Percentiles rank a stretch among this genome's conserved stretches.
Evolutionary conservation across 2,888 invertebrate genomes (phyloP).

Genomic region (Orchesellides sinensis): DNA sequence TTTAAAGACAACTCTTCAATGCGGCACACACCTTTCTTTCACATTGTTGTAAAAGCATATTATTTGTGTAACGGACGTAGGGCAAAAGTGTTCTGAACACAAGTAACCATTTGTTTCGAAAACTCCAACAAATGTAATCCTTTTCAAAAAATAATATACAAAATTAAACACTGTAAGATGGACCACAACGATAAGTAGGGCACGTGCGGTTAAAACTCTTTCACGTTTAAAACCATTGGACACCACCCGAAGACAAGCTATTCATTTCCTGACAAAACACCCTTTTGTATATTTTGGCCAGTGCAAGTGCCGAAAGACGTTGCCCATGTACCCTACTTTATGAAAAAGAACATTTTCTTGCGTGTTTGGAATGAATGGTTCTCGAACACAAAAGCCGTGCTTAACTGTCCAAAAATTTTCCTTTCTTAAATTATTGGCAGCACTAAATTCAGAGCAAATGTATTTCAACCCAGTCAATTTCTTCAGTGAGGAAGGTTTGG

Average conservation of each 20-base stretch:
- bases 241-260: background rate
- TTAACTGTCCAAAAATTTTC: background rate
- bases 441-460: background rate
- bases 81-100: too few species aligned
- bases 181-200: background rate
- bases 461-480: background rate
- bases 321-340: background rate
- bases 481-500: slow-evolving; percentile 11
- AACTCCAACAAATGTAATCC: background rate
- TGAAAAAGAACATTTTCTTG: too few species aligned
- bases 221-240: background rate
- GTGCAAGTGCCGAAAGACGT: background rate
- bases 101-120: background rate
- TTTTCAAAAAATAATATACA: background rate
- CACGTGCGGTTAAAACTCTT: background rate
- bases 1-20: too few species aligned
- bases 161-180: background rate
- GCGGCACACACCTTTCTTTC: too few species aligned
- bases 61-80: too few species aligned
- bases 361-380: background rate
- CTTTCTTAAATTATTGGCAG: slow-evolving; percentile 1
- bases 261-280: background rate
- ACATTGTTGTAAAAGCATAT: too few species aligned
- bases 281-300: background rate
- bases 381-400: background rate